These are phyloP conservation scores for Babylonia areolata DNA, from an alignment of 1,140 invertebrate species.

Conservation along the genomic window DNA sequence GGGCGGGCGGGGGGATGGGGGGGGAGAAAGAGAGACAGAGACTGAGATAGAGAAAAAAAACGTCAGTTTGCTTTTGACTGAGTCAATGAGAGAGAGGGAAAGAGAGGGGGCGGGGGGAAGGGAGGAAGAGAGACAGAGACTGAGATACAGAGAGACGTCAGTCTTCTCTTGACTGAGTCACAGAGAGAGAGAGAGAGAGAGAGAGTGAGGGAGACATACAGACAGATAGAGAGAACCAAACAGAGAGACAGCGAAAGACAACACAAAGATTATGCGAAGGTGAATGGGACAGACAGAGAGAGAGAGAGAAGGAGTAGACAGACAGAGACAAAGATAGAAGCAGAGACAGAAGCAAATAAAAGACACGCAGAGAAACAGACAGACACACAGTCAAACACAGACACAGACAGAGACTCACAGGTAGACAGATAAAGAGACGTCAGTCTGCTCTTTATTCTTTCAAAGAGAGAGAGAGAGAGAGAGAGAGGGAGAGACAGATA, in stretches of 20 bases:
- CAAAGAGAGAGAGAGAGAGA: background rate
- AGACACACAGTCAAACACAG: background rate
- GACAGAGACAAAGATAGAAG: background rate
- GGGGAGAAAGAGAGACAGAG: no score
- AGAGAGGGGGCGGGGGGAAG: background rate
- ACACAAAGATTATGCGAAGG: no score
- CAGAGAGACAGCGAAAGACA: background rate
- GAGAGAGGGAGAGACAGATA: conserved; percentile 4
- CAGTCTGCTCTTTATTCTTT: no score
- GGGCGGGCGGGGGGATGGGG: no score
- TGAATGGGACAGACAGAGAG: conserved; percentile 8
- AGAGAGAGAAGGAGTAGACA: background rate
- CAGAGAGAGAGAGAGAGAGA: background rate
- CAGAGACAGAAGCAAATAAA: no score
- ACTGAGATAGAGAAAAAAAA: background rate
- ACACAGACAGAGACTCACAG: background rate
- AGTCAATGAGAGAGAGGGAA: background rate
- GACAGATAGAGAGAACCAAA: background rate
- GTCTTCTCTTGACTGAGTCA: background rate
- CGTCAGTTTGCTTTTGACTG: no score
- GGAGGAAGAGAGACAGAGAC: no score
- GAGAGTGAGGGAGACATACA: background rate
- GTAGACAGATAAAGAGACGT: background rate
- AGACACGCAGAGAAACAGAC: background rate
- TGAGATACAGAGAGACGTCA: no score